These are phyloP conservation scores for Boloria euphrosyne DNA, from an alignment of 2,888 invertebrate genomes.

Conservation along the genomic window DNA sequence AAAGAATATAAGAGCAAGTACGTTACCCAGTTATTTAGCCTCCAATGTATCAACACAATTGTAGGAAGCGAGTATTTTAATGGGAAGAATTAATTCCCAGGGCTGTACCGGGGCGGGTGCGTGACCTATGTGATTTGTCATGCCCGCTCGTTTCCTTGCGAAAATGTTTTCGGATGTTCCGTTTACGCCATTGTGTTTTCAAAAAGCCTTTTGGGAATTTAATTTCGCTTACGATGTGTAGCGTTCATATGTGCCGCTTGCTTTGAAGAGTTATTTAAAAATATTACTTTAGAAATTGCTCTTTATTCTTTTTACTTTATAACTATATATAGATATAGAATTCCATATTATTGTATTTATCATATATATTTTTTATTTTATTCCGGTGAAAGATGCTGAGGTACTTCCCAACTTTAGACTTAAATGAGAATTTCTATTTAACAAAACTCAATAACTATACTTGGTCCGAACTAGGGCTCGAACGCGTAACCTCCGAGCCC, in stretches of 20 bases:
- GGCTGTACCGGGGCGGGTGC: slow-evolving; percentile 43
- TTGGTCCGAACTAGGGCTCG: too few species aligned
- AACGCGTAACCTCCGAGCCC: slow-evolving; percentile 1
- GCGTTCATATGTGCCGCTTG: slow-evolving; percentile 8
- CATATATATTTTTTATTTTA: too few species aligned
- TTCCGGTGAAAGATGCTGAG: too few species aligned
- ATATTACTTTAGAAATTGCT: slow-evolving; percentile 8
- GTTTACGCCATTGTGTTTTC: slow-evolving; percentile 39
- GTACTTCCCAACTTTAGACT: too few species aligned
- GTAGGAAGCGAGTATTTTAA: slow-evolving; percentile 40
- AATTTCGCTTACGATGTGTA: slow-evolving; percentile 28
- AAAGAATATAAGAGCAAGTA: not conserved
- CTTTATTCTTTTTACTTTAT: too few species aligned
- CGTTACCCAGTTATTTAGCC: not conserved
- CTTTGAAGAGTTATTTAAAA: slow-evolving; percentile 19
- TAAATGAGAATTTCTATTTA: too few species aligned
- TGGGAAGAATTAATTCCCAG: slow-evolving; percentile 56
- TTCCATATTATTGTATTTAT: too few species aligned
- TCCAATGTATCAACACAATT: slow-evolving; percentile 6
- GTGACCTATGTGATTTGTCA: slow-evolving; percentile 40
- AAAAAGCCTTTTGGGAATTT: slow-evolving; percentile 30
- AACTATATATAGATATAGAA: too few species aligned
- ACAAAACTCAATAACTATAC: too few species aligned
- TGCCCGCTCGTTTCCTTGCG: slow-evolving; percentile 47
- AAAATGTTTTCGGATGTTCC: slow-evolving; percentile 47